These are phyloP conservation scores for Labia minor DNA, from an alignment of 2,888 invertebrate genomes.

Conservation along the genomic window DNA sequence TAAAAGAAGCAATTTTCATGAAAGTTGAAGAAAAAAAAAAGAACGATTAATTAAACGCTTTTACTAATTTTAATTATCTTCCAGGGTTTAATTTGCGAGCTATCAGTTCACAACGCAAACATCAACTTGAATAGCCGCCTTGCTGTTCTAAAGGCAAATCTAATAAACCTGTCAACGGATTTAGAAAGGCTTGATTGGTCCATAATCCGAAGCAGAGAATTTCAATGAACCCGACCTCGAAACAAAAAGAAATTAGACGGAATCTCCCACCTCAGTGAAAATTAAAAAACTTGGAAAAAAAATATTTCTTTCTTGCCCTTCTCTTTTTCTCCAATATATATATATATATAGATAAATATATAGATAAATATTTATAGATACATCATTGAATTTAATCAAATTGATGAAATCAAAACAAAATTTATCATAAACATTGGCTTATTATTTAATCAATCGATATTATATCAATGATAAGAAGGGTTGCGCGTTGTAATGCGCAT, in stretches of 20 bases:
- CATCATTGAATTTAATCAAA: too few relatives aligned
- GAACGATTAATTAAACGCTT: background rate
- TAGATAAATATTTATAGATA: too few relatives aligned
- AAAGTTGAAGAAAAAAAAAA: background rate
- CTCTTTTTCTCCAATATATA: too few relatives aligned
- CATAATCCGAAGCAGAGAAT: background rate
- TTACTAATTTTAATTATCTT: background rate
- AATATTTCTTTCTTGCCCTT: too few relatives aligned
- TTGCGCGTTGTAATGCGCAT: background rate
- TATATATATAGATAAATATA: too few relatives aligned
- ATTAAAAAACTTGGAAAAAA: too few relatives aligned
- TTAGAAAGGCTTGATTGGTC: constrained; percentile 1
- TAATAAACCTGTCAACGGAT: background rate
- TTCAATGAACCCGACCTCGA: background rate
- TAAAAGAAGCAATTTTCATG: background rate
- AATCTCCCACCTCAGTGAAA: too few relatives aligned
- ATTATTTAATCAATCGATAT: background rate
- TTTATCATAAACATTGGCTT: background rate
- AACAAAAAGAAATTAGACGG: too few relatives aligned
- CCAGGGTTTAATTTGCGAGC: background rate
- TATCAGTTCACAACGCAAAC: background rate
- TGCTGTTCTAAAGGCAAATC: constrained; percentile 1
- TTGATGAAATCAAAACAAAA: background rate
- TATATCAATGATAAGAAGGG: background rate
- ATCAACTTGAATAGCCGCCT: background rate